Evolutionary conservation across 2,888 invertebrate genomes (phyloP).

Genomic region (Eupsilia transversa): DNA sequence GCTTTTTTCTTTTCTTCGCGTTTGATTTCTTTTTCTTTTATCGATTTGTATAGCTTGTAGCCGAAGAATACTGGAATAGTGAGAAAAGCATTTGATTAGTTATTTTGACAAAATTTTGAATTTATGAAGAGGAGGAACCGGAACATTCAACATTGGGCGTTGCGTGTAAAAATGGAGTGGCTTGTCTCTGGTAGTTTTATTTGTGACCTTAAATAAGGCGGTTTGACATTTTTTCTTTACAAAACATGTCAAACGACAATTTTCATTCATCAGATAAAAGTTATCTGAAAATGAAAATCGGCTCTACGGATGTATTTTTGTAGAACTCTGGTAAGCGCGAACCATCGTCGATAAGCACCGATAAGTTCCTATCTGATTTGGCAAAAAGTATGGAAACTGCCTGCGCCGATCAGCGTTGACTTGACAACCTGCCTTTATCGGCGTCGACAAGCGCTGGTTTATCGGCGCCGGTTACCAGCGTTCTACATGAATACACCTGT

Average conservation of each 20-base stretch:
- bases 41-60: conserved; percentile 95
- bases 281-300: not conserved
- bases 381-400: too few relatives aligned
- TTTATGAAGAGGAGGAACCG: not conserved
- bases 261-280: not conserved
- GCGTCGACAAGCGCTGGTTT: too few relatives aligned
- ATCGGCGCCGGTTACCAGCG: too few relatives aligned
- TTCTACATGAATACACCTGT: not conserved
- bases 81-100: not conserved
- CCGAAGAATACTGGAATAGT: conserved; percentile 95
- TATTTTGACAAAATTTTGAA: not conserved
- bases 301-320: too few relatives aligned
- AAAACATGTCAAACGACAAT: not conserved
- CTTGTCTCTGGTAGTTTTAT: not conserved
- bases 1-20: conserved; percentile 95
- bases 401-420: too few relatives aligned
- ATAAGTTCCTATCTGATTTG: too few relatives aligned
- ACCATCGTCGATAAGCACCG: too few relatives aligned
- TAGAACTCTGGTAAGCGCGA: too few relatives aligned
- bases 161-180: not conserved
- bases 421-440: too few relatives aligned
- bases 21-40: conserved; percentile 94
- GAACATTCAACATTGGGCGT: not conserved
- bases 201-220: not conserved
- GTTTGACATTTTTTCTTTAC: not conserved